Evolutionary conservation across 2,797 vertebrate species (phyloP), one percentile per base, ranked within the genome.

Genomic region (Syncerus caffer): DNA sequence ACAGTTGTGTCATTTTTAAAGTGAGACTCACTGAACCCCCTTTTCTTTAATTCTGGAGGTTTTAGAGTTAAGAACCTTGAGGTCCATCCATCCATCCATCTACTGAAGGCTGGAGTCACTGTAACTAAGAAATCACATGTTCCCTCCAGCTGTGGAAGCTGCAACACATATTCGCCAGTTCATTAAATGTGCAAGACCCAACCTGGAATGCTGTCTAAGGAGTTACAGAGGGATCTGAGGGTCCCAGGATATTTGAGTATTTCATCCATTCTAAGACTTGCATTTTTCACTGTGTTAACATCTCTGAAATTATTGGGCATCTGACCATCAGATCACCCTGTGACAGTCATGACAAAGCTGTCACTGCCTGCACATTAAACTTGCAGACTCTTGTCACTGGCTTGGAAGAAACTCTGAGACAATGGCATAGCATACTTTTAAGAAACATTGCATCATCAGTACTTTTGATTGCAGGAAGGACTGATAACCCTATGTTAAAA

Each of bases 31-130:
- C 16, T 27, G 27, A 23, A 45, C 19, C 1, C 12, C 29, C 45
- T 88, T 90, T 71, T 13, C 71, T 76, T 38, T 71, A 83, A 89
- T 80, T 53, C 31, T 27, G 25, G 15, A 90, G 31, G 42, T 29
- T 85, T 85, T 90, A 2, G 42, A 64, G 29, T 9, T 25, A n/a
- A 67, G 50, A 9, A 74, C 13, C 11, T 47, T 15, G 12, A 85
- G 55, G 17, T 45, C 82, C 25, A 55, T 14, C 38, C n/a, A 89
- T 62, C 38, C 31, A 42, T 47, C 29, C 29, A 42, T 25, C 67
- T n/a, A 2, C 13, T 38, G 45, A 92, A 84, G 17, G 19, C 4
- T 53, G 85, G 53, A 80, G 25, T 34, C 16, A 19, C 25, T 38
- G 17, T 85, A 19, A 71, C 83, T 67, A 67, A 79, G 90, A 29